Evolutionary conservation across 2,113 vertebrate species (phyloP), one percentile per base, ranked within the genome.

Genomic region (Formicarius rufipectus): DNA sequence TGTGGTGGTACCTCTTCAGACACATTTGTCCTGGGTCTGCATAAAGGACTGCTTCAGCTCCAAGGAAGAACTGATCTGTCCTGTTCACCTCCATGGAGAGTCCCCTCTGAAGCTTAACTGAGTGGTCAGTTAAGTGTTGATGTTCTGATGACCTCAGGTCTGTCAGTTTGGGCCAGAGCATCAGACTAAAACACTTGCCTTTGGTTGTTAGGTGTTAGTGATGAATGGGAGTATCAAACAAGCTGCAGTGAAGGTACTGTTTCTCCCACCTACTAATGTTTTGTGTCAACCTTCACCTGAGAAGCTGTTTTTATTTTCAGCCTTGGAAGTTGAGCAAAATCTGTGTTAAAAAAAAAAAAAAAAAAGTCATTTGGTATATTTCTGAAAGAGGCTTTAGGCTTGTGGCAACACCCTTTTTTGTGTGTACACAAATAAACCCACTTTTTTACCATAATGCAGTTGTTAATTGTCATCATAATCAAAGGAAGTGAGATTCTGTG

Each of bases 391-490:
- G 19, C 7, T 72, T 90, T 49, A 81, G 49, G 60, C 68, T 72
- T 68, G 23, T 45, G 33, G 28, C 17, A 92, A 27, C 3, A 4
- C 2, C 1, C 5, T 9, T 74, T 89, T 84, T 64, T 53, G 10
- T 42, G 7, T 28, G 25, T 28, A 17, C 33, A 47, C 63, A 90
- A 72, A 76, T 66, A 80, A 90, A 81, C 4, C 4, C 4, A 20
- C 9, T 92, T 84, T 84, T 15, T 71, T 62, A 55, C 64, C 4
- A 16, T 42, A 88, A 87, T 44, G 52, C 30, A 72, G 68, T 16
- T 85, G 62, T 45, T 85, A 74, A 81, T 90, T 92, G 68, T 58
- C 40, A 23, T 44, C 44, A 22, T 86, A 84, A 86, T 89, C 59
- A 92, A 75, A 85, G 17, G 35, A 93, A 86, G 14, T 27, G 16